A percentile compares a stretch with the other conserved stretches of the same genome.
Evolutionary conservation across 1,140 invertebrate genomes (phyloP).

Genomic region (Coelopa frigida): DNA sequence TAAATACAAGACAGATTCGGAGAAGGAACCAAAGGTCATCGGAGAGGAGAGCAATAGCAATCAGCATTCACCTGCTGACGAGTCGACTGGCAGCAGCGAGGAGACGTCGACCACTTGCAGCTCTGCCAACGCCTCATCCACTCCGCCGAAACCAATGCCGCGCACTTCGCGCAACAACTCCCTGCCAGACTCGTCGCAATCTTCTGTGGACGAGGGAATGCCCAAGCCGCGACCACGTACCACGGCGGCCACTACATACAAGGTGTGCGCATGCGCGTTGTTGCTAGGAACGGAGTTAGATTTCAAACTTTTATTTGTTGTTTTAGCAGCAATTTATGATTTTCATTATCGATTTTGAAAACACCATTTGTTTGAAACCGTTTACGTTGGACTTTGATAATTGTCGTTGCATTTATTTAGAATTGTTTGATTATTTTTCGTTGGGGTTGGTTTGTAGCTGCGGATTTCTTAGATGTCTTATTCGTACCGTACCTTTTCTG

Average conservation of each 20-base stretch:
- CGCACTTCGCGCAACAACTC: slow-evolving; percentile 58
- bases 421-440: too few species aligned
- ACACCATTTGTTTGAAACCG: neutral
- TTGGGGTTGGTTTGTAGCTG: too few species aligned
- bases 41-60: slow-evolving; percentile 9
- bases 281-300: too few species aligned
- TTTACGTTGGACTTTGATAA: too few species aligned
- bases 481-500: too few species aligned
- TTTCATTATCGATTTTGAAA: neutral
- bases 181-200: slow-evolving; percentile 47
- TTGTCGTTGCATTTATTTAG: too few species aligned
- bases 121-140: slow-evolving; percentile 22
- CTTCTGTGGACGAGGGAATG: slow-evolving; percentile 20
- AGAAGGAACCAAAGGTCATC: slow-evolving; percentile 24
- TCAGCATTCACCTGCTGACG: slow-evolving; percentile 35
- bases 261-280: slow-evolving; percentile 29
- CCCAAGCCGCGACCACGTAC: slow-evolving; percentile 68
- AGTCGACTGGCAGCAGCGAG: slow-evolving; percentile 35
- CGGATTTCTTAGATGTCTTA: too few species aligned
- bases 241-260: slow-evolving; percentile 50
- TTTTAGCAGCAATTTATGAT: neutral
- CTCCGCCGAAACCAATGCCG: slow-evolving; percentile 69
- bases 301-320: neutral
- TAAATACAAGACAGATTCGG: slow-evolving; percentile 41
- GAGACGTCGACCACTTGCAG: slow-evolving; percentile 29